phyloP scores from a whole-genome alignment of 2,888 invertebrate species.

The Osedax fenrisi region DNA sequence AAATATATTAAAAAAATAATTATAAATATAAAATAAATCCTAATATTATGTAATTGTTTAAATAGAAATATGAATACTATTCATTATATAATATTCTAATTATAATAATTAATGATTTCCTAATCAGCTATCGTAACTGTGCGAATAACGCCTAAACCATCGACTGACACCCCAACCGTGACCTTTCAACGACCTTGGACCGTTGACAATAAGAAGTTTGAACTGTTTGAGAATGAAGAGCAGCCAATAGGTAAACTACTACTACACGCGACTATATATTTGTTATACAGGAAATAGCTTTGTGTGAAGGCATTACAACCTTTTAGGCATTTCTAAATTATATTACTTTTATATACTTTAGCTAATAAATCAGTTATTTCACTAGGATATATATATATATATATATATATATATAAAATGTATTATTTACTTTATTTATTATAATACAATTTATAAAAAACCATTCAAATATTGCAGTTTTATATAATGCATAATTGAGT shows the following conservation, averaged over 20 bases:
- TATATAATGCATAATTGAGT: too few species aligned
- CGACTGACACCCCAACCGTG: background rate
- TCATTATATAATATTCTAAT: background rate
- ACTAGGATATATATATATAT: too few species aligned
- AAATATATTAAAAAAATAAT: too few species aligned
- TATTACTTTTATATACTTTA: too few species aligned
- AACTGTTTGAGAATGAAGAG: slow-evolving; percentile 1
- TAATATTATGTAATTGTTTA: background rate
- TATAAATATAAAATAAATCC: background rate
- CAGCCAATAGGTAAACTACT: slow-evolving; percentile 8
- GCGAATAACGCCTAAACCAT: background rate
- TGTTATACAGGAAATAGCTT: too few species aligned
- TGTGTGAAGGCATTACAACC: background rate
- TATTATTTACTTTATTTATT: too few species aligned
- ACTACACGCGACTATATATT: too few species aligned
- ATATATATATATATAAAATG: too few species aligned
- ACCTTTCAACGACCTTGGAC: slow-evolving; percentile 19
- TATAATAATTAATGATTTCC: background rate
- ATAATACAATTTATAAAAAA: too few species aligned
- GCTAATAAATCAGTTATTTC: too few species aligned
- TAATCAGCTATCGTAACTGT: background rate
- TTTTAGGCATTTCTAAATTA: too few species aligned
- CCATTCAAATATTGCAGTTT: too few species aligned
- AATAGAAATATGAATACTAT: background rate
- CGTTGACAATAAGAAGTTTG: background rate